These are phyloP conservation scores for Sminthurinus aureus DNA, from an alignment of 2,888 invertebrate species.

Conservation along the genomic window DNA sequence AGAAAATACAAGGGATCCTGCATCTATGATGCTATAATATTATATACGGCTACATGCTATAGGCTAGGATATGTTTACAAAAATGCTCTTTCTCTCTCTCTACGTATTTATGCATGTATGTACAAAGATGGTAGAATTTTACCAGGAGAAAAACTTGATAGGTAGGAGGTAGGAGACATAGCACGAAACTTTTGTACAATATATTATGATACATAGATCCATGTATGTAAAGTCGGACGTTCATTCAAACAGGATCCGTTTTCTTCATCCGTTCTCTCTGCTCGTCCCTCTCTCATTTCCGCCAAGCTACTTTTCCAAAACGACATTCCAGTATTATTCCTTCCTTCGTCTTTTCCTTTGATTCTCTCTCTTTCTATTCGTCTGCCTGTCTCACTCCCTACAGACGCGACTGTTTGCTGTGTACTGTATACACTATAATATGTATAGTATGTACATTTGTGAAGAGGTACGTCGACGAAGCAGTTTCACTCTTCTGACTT, in stretches of 20 bases:
- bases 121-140: too few relatives aligned
- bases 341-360: slow-evolving; percentile 10
- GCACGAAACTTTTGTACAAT: not conserved
- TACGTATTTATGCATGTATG: too few relatives aligned
- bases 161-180: not conserved
- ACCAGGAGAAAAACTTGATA: not conserved
- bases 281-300: slow-evolving; percentile 41
- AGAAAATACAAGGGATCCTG: too few relatives aligned
- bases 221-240: slow-evolving; percentile 15
- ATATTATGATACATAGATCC: too few relatives aligned
- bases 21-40: too few relatives aligned
- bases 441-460: not conserved
- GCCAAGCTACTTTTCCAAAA: slow-evolving; percentile 14
- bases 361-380: slow-evolving; percentile 1
- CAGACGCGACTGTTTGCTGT: not conserved
- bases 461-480: not conserved
- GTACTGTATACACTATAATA: not conserved
- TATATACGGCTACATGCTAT: too few relatives aligned
- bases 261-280: slow-evolving; percentile 32
- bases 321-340: slow-evolving; percentile 25
- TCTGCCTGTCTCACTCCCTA: too few relatives aligned
- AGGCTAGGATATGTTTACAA: too few relatives aligned
- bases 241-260: slow-evolving; percentile 48
- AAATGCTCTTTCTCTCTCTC: too few relatives aligned
- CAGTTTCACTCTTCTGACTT: not conserved